Evolutionary conservation across 2,113 vertebrate genomes (phyloP).

Genomic region (Cheilinus undulatus): DNA sequence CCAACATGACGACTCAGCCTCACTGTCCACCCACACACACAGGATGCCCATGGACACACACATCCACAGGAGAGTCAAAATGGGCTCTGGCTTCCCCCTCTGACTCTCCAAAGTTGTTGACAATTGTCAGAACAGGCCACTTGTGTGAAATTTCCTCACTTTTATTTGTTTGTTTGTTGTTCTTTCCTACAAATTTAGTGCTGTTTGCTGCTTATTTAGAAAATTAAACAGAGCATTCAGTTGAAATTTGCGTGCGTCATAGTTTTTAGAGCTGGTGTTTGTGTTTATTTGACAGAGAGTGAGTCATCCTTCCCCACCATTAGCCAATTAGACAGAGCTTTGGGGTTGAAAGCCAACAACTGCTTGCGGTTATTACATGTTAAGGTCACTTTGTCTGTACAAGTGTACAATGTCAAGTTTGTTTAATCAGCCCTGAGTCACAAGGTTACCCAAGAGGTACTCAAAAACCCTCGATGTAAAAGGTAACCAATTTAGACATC

Average conservation of each 20-base stretch:
- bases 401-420: not conserved
- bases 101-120: conserved; percentile 42
- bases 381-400: not conserved
- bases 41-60: conserved; percentile 63
- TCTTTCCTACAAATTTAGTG: conserved; percentile 14
- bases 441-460: not conserved
- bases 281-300: not conserved
- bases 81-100: conserved; percentile 36
- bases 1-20: conserved; percentile 67
- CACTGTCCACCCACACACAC: conserved; percentile 70
- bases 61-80: conserved; percentile 30
- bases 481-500: not conserved
- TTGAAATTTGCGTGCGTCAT: conserved; percentile 9
- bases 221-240: conserved; percentile 16
- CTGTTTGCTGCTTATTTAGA: conserved; percentile 7
- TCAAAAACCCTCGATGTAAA: not conserved
- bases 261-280: conserved; percentile 23
- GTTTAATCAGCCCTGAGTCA: not conserved
- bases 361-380: not conserved
- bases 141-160: conserved; percentile 24
- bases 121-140: conserved; percentile 4
- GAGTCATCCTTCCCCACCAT: conserved; percentile 48
- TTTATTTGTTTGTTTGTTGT: conserved; percentile 14
- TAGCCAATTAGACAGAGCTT: conserved; percentile 39
- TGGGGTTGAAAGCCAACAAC: not conserved